Conservation (phyloP, 2,797 vertebrate genomes). For the Rhinella marina region DNA sequence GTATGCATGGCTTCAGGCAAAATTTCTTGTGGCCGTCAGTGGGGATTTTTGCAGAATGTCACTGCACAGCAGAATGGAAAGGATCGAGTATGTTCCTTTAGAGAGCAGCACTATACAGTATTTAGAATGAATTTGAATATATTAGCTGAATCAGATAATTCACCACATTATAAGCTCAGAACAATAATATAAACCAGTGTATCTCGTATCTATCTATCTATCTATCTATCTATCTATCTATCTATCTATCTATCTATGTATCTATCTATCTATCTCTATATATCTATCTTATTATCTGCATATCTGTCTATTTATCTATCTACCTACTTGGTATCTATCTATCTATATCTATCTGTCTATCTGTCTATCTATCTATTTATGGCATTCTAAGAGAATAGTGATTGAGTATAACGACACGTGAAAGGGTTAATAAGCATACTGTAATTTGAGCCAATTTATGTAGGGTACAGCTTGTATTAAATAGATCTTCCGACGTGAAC, state of each 20-base stretch:
- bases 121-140: constrained; percentile 44
- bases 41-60: constrained; percentile 51
- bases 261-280: too few relatives aligned
- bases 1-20: constrained; percentile 48
- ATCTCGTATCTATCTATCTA: neutral
- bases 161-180: neutral
- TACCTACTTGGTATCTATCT: too few relatives aligned
- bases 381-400: neutral
- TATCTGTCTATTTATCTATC: too few relatives aligned
- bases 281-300: too few relatives aligned
- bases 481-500: constrained; percentile 44
- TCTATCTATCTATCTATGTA: neutral
- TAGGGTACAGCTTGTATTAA: constrained; percentile 46
- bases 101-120: constrained; percentile 18
- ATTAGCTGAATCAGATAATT: constrained; percentile 30
- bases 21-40: constrained; percentile 39
- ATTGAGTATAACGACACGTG: neutral
- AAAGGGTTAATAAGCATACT: constrained; percentile 32
- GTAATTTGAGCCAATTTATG: constrained; percentile 32
- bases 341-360: too few relatives aligned
- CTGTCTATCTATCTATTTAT: neutral
- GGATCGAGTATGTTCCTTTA: constrained; percentile 33
- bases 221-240: neutral
- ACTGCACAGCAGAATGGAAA: constrained; percentile 51
- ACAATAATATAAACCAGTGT: neutral